Evolutionary conservation across 2,113 vertebrate genomes (phyloP).

Genomic region (Collichthys lucidus): DNA sequence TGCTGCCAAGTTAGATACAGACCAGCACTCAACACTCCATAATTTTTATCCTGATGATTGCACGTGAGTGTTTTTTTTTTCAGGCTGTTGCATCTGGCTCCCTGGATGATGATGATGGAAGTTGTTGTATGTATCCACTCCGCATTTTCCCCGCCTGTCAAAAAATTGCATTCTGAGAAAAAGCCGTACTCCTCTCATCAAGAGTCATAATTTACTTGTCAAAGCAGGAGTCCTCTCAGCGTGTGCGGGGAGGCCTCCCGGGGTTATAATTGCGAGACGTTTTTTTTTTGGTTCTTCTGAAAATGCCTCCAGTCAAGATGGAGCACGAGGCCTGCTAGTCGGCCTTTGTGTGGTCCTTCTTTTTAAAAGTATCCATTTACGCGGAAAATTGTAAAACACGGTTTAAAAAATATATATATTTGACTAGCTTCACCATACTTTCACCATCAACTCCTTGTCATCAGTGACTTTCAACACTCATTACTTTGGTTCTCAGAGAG

Average conservation of each 20-base stretch:
- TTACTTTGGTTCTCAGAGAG: conserved; percentile 22
- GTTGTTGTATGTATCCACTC: conserved; percentile 75
- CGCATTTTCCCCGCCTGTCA: conserved; percentile 76
- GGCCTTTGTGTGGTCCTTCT: conserved; percentile 67
- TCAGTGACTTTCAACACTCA: conserved; percentile 54
- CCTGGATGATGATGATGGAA: conserved; percentile 64
- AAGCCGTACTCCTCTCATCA: conserved; percentile 75
- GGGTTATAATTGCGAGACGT: conserved; percentile 77
- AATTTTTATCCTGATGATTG: conserved; percentile 81
- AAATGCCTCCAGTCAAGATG: conserved; percentile 75
- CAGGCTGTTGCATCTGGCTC: conserved; percentile 74
- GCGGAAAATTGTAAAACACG: conserved; percentile 66
- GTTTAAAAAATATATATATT: conserved; percentile 23
- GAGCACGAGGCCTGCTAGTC: conserved; percentile 58
- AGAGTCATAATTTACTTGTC: conserved; percentile 85
- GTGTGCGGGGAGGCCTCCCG: conserved; percentile 67
- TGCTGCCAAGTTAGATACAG: conserved; percentile 71
- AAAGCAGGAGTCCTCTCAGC: conserved; percentile 77
- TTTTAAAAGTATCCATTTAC: conserved; percentile 74
- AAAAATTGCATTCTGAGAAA: conserved; percentile 77
- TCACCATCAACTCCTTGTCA: conserved; percentile 67
- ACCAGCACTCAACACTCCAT: conserved; percentile 76
- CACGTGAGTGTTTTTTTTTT: conserved; percentile 71
- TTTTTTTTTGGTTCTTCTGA: conserved; percentile 66
- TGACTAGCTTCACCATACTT: conserved; percentile 67